Evolutionary conservation across 2,888 invertebrate genomes (phyloP), one percentile per base, ranked within the genome.

Genomic region (Platerodrilus igneus): DNA sequence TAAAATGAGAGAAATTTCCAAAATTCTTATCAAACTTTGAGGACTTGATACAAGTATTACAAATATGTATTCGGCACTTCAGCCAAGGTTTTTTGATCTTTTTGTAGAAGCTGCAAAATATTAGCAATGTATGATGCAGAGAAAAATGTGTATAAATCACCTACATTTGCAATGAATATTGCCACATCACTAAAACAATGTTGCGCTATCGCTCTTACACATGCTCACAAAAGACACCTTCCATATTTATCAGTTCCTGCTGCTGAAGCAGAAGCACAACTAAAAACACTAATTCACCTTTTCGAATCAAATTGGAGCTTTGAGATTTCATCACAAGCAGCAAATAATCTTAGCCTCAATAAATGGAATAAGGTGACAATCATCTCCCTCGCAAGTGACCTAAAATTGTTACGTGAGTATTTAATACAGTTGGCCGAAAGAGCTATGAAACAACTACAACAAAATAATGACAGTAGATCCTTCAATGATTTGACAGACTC

Each of bases 1-100:
- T 14, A 45, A 47, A 37, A 49, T 47, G 42, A 22, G 45, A 21
- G 47, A 47, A 27, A 19, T 49, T 3, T 20, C 45, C 3, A 39
- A 38, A 43, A 23, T 42, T 11, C 22, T 48, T 14, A 36, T 50
- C 15, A 37, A 42, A 37, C 16, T 45, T 16, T 35, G 22, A 20
- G 38, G 32, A 17, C n/a, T 18, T 22, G 27, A 48, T 10, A 25
- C 22, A 9, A 10, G 17, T 13, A 40, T 40, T 20, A 35, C 27
- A 15, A 25, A n/a, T 6, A 5, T 47, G 9, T 37, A 38, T 16
- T 9, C 38, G n/a, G 32, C 36, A 10, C 21, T 47, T n/a, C 11
- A 36, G 25, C 48, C 45, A 1, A 16, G 42, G 26, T 33, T 29
- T 32, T 48, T 29, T 21, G 42, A 48, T 29, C 25, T 29, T 9